These are phyloP conservation scores for Drosophila melanica DNA, from an alignment of 1,140 invertebrate species.

Conservation along the genomic window DNA sequence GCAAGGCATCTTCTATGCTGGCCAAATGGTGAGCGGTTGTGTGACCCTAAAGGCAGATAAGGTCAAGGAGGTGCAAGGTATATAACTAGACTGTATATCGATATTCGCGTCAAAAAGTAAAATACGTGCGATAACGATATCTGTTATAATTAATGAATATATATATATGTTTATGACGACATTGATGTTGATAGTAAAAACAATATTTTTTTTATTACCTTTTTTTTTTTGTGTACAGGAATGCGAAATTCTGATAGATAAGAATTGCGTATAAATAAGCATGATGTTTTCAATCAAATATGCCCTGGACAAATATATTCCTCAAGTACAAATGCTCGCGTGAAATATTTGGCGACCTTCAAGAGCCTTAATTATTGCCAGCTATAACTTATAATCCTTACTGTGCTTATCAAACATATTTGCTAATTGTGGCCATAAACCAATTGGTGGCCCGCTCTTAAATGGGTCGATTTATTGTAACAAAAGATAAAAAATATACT, in stretches of 20 bases:
- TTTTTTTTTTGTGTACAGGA: conserved; percentile 24
- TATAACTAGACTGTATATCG: not conserved
- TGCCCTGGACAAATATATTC: not conserved
- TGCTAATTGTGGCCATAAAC: not conserved
- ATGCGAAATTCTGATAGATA: conserved; percentile 35
- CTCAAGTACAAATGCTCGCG: not conserved
- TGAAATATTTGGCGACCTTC: not conserved
- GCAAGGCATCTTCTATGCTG: conserved; percentile 84
- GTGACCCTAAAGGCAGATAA: conserved; percentile 84
- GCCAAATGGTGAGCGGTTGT: conserved; percentile 85
- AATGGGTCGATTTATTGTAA: conserved; percentile 4
- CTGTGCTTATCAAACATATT: not conserved
- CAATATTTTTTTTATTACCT: conserved; percentile 15
- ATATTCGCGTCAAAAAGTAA: conserved; percentile 13
- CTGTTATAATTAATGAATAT: conserved; percentile 30
- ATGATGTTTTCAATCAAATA: conserved; percentile 19
- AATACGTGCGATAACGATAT: conserved; percentile 50
- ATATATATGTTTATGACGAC: conserved; percentile 62
- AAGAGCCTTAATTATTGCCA: too few relatives aligned
- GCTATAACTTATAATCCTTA: not conserved
- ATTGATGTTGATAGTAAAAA: conserved; percentile 54
- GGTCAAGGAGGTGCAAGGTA: conserved; percentile 85
- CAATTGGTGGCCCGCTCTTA: not conserved
- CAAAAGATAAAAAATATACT: not conserved
- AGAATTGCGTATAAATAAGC: conserved; percentile 30